Base-by-base conservation (phyloP, 1,140 invertebrate genomes). In the Leucophenga varia region DNA sequence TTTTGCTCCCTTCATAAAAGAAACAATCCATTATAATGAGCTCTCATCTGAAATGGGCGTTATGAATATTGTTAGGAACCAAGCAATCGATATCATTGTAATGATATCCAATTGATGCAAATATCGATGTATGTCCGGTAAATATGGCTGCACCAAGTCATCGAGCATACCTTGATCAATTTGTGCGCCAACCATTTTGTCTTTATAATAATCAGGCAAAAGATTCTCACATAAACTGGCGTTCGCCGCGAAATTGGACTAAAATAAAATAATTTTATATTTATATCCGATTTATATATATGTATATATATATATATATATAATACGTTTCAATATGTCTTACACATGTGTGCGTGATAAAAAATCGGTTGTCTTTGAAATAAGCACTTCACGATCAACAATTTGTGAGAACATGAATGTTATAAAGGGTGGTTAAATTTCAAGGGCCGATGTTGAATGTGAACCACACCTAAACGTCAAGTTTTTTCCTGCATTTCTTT, bases 1-100 rank as follows among this genome's bases (percentile, higher is more conserved):
- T 80, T 93, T 95, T 14, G 94, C 91, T 50, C 95, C n/a, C 95
- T 77, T 97, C 93, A 76, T 92, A 97, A 74, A 98, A 97, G 77
- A 98, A 98, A 69, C 93, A 95, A 73, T 98, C 95, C 77, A 97
- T 88, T 36, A 98, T 91, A 97, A 90, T 30, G 94, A 94, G 68
- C 92, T 92, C 59, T 92, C 87, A 68, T 95, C 96, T 17, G 93
- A 91, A 86, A 97, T 95, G 0, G 95, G 93, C 78, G 92, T 93
- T 47, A 96, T 82, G 77, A 95, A 97, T 49, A 97, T 87, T 0
- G 95, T 97, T 5, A 98, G 81, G 76, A 97, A 97, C 95, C 95
- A 98, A 0, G 93, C 95, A 1, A 98, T 79, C 0, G 93, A 95
- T 57, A 97, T 95, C 78, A 97, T 88, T 64, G 91, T 87, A 64